These are phyloP conservation scores for Salmo trutta DNA, from an alignment of 2,797 vertebrate genomes.

Conservation along the genomic window DNA sequence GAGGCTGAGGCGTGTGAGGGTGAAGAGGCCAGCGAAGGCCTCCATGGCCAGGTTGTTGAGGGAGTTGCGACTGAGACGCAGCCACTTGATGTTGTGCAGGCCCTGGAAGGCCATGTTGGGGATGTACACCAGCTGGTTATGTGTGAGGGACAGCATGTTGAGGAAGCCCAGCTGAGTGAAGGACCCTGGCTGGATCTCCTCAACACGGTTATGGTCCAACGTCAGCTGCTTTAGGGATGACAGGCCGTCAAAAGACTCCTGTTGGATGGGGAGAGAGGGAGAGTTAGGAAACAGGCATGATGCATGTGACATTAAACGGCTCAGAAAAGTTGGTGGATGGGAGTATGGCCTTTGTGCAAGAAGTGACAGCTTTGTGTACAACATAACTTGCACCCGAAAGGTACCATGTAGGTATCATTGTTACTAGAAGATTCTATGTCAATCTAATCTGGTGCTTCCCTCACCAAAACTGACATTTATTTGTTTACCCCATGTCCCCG, in stretches of 20 bases:
- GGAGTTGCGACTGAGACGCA: conserved; percentile 84
- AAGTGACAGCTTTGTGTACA: too few species aligned
- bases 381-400: neutral
- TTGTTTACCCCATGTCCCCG: neutral
- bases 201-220: conserved; percentile 82
- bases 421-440: too few species aligned
- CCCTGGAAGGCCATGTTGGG: conserved; percentile 91
- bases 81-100: conserved; percentile 80
- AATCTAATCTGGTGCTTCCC: neutral
- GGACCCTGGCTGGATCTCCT: conserved; percentile 87
- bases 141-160: conserved; percentile 78
- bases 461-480: neutral
- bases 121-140: conserved; percentile 87
- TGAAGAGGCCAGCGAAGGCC: conserved; percentile 83
- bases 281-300: neutral
- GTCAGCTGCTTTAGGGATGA: conserved; percentile 84
- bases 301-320: too few species aligned
- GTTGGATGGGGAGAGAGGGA: conserved; percentile 6
- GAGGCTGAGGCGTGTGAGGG: conserved; percentile 82
- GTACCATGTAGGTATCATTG: neutral
- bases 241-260: conserved; percentile 89
- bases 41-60: conserved; percentile 86
- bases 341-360: too few species aligned
- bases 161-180: conserved; percentile 85
- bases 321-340: too few species aligned